Percentiles rank a stretch among this genome's conserved stretches.
Evolutionary conservation across 2,888 invertebrate genomes (phyloP).

Genomic region (Atethmia centrago): DNA sequence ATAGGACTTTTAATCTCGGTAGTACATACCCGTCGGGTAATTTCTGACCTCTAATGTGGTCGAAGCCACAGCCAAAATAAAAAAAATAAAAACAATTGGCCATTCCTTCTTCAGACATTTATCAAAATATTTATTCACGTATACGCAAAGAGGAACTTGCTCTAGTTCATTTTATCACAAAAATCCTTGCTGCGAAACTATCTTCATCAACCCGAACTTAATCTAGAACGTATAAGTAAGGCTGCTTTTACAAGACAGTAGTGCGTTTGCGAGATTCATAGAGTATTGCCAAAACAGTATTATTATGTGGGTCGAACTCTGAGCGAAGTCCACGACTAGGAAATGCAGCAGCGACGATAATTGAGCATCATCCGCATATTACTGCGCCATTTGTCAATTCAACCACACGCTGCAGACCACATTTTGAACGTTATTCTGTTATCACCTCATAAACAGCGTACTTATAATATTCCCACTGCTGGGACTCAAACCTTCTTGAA

Average conservation of each 20-base stretch:
- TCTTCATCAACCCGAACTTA: slow-evolving; percentile 52
- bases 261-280: not conserved
- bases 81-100: too few relatives aligned
- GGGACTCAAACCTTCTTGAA: not conserved
- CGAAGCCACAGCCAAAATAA: too few relatives aligned
- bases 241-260: not conserved
- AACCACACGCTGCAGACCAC: not conserved
- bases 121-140: slow-evolving; percentile 12
- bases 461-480: not conserved
- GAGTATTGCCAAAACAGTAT: too few relatives aligned
- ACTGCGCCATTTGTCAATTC: not conserved
- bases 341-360: not conserved
- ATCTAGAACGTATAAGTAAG: slow-evolving; percentile 30
- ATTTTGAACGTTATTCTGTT: not conserved
- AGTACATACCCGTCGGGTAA: too few relatives aligned
- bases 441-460: not conserved
- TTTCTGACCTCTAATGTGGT: too few relatives aligned
- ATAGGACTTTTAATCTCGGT: too few relatives aligned
- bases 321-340: not conserved
- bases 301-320: not conserved
- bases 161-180: slow-evolving; percentile 28
- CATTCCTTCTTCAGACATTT: not conserved
- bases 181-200: slow-evolving; percentile 46
- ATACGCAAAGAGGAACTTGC: slow-evolving; percentile 24
- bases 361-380: not conserved